These are phyloP conservation scores for Kradibia gibbosae DNA, from an alignment of 1,140 invertebrate genomes.

Conservation along the genomic window DNA sequence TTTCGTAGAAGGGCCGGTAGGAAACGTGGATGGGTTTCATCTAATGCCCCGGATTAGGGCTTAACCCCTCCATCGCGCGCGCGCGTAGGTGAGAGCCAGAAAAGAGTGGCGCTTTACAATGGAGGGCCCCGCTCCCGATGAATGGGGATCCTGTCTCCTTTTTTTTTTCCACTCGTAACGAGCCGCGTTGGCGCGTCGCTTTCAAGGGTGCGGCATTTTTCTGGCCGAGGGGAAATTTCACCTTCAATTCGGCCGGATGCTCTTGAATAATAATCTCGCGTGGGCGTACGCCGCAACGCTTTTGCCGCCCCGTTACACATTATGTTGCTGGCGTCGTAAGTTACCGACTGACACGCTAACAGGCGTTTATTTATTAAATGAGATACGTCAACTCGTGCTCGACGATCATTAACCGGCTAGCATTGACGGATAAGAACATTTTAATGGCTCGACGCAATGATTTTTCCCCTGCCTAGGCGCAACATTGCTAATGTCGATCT, in stretches of 20 bases:
- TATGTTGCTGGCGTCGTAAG: background rate
- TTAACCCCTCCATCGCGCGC: constrained; percentile 55
- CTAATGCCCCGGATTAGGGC: constrained; percentile 66
- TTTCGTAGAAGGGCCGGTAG: constrained; percentile 53
- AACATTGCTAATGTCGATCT: no score
- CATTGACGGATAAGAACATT: background rate
- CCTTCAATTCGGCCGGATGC: constrained; percentile 14
- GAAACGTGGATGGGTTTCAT: constrained; percentile 65
- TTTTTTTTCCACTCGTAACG: background rate
- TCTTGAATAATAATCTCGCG: constrained; percentile 28
- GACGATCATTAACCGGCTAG: background rate
- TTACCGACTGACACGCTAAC: background rate
- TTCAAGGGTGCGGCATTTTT: constrained; percentile 28
- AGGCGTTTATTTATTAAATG: constrained; percentile 6
- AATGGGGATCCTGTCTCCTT: background rate
- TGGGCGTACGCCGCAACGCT: background rate
- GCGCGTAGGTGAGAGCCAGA: background rate
- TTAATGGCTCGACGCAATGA: background rate
- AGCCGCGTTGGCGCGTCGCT: constrained; percentile 12
- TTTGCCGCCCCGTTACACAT: background rate
- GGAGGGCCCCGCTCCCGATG: background rate
- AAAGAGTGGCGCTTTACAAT: constrained; percentile 10
- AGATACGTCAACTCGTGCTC: background rate
- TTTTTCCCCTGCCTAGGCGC: background rate
- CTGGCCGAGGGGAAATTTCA: constrained; percentile 15